Percentiles rank a stretch among this genome's conserved stretches.
phyloP scores from a whole-genome alignment of 2,888 invertebrate genomes.

The Catocala fraxini region DNA sequence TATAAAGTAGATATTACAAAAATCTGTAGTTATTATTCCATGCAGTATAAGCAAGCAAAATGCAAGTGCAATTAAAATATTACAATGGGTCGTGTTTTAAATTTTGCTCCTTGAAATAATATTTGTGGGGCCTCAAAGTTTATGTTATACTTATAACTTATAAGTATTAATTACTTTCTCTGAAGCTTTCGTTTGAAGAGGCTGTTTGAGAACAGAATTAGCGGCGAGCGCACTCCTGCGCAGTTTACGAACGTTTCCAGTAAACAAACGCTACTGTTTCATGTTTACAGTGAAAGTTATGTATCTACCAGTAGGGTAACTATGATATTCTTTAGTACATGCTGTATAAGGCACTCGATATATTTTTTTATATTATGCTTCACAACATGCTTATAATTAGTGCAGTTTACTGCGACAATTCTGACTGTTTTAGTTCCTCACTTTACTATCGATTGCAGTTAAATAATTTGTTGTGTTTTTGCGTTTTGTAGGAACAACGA shows the following conservation, averaged over 20 bases:
- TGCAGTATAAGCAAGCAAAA: too few relatives aligned
- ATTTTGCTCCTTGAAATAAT: not conserved
- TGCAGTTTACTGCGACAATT: too few relatives aligned
- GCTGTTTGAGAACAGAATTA: constrained; percentile 37
- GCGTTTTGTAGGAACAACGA: too few relatives aligned
- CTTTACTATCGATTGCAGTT: too few relatives aligned
- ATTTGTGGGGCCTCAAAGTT: not conserved
- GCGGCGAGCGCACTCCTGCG: constrained; percentile 24
- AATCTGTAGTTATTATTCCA: too few relatives aligned
- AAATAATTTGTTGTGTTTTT: too few relatives aligned
- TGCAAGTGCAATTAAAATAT: too few relatives aligned
- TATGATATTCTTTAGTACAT: constrained; percentile 28
- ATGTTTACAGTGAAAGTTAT: constrained; percentile 67
- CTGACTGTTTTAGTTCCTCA: too few relatives aligned
- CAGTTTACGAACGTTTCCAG: constrained; percentile 61
- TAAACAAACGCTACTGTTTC: constrained; percentile 62
- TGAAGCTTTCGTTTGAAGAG: constrained; percentile 43
- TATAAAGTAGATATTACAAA: too few relatives aligned
- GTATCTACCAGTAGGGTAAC: constrained; percentile 48
- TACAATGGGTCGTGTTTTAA: too few relatives aligned
- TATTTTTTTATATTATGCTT: not conserved
- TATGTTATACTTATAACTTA: constrained; percentile 6
- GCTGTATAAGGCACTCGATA: not conserved
- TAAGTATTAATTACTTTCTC: constrained; percentile 24
- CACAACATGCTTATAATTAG: too few relatives aligned